Percentiles rank a stretch among this genome's conserved stretches.
Conservation (phyloP, 2,797 vertebrate genomes). For the Adelosebastes latens region DNA sequence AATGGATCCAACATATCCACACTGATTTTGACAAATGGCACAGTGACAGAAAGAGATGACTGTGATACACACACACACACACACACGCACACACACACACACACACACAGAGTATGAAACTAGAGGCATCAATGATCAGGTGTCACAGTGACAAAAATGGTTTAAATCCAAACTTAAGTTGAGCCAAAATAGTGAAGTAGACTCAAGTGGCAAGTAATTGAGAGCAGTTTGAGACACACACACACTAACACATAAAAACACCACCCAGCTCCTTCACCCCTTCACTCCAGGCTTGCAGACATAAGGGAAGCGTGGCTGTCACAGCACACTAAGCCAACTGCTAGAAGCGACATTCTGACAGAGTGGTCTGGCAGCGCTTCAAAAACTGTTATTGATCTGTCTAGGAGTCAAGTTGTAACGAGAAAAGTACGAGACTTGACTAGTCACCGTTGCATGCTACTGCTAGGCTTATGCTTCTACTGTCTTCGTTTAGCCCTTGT, state of each 20-base stretch:
- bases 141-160: constrained; percentile 31
- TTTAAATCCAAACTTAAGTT: constrained; percentile 33
- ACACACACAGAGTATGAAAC: neutral
- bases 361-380: constrained; percentile 52
- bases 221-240: constrained; percentile 17
- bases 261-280: neutral
- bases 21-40: constrained; percentile 57
- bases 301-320: constrained; percentile 49
- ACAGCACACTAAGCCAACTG: constrained; percentile 50
- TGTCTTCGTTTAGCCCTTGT: neutral
- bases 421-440: constrained; percentile 22
- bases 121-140: constrained; percentile 28
- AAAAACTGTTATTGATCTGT: constrained; percentile 60
- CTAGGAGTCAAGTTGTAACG: constrained; percentile 26
- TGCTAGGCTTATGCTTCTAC: neutral
- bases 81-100: neutral
- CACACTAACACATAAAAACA: neutral
- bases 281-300: constrained; percentile 40
- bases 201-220: constrained; percentile 39
- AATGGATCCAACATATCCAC: constrained; percentile 51
- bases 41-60: constrained; percentile 36
- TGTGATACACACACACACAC: neutral
- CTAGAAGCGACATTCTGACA: constrained; percentile 49
- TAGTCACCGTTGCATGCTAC: neutral
- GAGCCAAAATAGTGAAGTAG: constrained; percentile 26